Evolutionary conservation across 1,140 invertebrate genomes (phyloP).

Genomic region (Leptestheria dahalacensis): DNA sequence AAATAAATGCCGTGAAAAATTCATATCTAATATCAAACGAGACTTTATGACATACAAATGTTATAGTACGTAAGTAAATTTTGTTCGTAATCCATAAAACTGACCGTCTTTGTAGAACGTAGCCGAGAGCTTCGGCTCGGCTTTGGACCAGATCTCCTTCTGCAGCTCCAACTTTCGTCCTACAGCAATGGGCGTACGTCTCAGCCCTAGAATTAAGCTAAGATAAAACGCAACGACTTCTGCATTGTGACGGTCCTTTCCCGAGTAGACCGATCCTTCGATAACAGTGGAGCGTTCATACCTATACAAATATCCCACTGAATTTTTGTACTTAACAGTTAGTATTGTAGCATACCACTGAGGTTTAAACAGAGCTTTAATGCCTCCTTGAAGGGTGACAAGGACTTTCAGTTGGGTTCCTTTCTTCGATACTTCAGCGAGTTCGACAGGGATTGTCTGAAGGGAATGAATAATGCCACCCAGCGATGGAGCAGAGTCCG

Average conservation of each 20-base stretch:
- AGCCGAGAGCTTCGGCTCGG: slow-evolving; percentile 43
- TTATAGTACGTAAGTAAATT: too few relatives aligned
- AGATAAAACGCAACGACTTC: slow-evolving; percentile 91
- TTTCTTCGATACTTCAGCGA: slow-evolving; percentile 49
- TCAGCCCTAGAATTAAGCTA: slow-evolving; percentile 56
- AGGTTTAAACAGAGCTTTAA: slow-evolving; percentile 77
- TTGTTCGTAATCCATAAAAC: too few relatives aligned
- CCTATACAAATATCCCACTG: slow-evolving; percentile 25
- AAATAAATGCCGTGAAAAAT: too few relatives aligned
- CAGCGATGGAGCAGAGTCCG: not conserved
- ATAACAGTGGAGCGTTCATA: slow-evolving; percentile 34
- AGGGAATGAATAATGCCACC: not conserved
- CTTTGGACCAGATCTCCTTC: slow-evolving; percentile 52
- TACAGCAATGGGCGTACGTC: slow-evolving; percentile 58
- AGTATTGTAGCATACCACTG: slow-evolving; percentile 41
- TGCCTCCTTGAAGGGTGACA: slow-evolving; percentile 54
- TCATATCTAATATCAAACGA: too few relatives aligned
- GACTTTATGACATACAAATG: too few relatives aligned
- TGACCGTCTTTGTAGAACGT: slow-evolving; percentile 38
- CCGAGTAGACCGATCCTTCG: slow-evolving; percentile 44
- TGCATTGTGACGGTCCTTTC: slow-evolving; percentile 81
- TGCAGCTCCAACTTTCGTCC: slow-evolving; percentile 59
- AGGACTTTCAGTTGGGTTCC: slow-evolving; percentile 84
- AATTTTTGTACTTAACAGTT: not conserved
- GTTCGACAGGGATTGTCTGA: not conserved